Evolutionary conservation across 2,797 vertebrate genomes (phyloP).

Genomic region (Morelia viridis): DNA sequence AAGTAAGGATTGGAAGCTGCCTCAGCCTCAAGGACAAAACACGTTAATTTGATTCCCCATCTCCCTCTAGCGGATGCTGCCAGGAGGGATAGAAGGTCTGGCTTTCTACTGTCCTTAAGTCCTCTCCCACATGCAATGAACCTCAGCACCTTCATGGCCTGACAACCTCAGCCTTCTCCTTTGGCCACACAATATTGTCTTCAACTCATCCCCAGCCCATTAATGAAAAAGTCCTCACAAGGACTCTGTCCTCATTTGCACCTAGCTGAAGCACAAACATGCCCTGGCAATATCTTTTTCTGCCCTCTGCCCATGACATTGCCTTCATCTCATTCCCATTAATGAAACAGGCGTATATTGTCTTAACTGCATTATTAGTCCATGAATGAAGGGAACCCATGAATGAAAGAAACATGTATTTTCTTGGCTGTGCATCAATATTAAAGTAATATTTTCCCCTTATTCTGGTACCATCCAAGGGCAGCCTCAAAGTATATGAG

Average conservation of each 20-base stretch:
- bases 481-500: not conserved
- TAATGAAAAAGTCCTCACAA: not conserved
- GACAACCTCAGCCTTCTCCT: not conserved
- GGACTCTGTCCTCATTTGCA: not conserved
- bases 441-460: not conserved
- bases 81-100: not conserved
- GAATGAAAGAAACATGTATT: not conserved
- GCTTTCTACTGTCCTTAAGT: not conserved
- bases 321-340: not conserved
- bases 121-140: not conserved
- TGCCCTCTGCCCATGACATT: not conserved
- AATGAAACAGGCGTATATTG: not conserved
- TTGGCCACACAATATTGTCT: not conserved
- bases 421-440: not conserved
- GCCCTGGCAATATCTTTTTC: not conserved
- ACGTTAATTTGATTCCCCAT: not conserved
- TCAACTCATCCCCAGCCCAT: not conserved
- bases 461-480: not conserved
- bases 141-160: not conserved
- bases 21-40: not conserved
- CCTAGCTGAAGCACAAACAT: not conserved
- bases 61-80: not conserved
- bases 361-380: not conserved
- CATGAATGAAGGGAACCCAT: not conserved
- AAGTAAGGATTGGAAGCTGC: not conserved